Evolutionary conservation across 1,140 invertebrate species (phyloP), one percentile per base, ranked within the genome.

Genomic region (Homarus americanus): DNA sequence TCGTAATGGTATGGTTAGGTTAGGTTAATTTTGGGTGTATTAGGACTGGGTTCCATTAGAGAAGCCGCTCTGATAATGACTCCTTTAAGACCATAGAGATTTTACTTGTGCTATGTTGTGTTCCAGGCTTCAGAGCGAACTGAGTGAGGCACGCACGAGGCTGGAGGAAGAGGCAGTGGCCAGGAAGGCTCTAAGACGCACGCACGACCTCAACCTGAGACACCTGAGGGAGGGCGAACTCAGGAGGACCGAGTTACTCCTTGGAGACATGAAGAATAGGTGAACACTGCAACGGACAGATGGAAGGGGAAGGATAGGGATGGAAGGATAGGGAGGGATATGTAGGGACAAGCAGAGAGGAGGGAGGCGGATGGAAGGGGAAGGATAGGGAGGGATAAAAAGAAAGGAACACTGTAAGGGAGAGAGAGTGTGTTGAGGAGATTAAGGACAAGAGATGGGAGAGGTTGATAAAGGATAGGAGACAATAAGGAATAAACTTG

Each of bases 51-150:
- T n/a, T n/a, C n/a, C n/a, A n/a, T n/a, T n/a, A n/a, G n/a, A n/a
- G n/a, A n/a, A n/a, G n/a, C n/a, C n/a, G n/a, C n/a, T n/a, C n/a
- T n/a, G n/a, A n/a, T n/a, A 49, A 49, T 49, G 44, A 49, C 44
- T 49, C 2, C n/a, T n/a, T n/a, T n/a, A n/a, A n/a, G n/a, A n/a
- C n/a, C n/a, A n/a, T n/a, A n/a, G n/a, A n/a, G n/a, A n/a, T n/a
- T n/a, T n/a, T n/a, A n/a, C n/a, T n/a, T n/a, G n/a, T n/a, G n/a
- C n/a, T n/a, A n/a, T n/a, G n/a, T n/a, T 1, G 36, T 44, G 10
- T 36, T 41, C 28, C 80, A 90, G 87, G 49, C 80, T 90, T 90
- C 87, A 90, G 87, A 90, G 87, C 87, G 87, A 90, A 90, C 80
- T 83, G 87, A 24, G 69, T 36, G 87, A 90, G 80, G 87, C 80